These are phyloP conservation scores for Drosophila robusta DNA, from an alignment of 2,888 invertebrate genomes.

Conservation along the genomic window DNA sequence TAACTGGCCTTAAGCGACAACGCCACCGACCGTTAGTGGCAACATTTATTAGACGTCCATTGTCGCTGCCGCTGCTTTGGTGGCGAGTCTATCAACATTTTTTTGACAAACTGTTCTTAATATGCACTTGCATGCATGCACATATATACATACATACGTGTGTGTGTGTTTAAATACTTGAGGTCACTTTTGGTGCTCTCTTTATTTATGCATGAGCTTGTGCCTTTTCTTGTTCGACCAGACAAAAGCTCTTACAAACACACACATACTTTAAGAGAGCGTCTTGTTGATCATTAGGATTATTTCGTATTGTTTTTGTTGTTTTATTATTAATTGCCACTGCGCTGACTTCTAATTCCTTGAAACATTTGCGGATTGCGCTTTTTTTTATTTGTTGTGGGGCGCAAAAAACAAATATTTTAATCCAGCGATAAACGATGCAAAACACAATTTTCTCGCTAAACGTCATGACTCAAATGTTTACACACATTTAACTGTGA, in stretches of 20 bases:
- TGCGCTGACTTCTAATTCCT: slow-evolving; percentile 25
- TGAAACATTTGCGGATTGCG: slow-evolving; percentile 3
- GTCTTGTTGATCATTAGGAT: slow-evolving; percentile 14
- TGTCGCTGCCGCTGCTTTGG: background rate
- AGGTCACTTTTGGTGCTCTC: slow-evolving; percentile 27
- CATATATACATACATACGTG: background rate
- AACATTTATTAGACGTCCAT: slow-evolving; percentile 39
- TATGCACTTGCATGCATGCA: slow-evolving; percentile 9
- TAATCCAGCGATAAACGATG: slow-evolving; percentile 39
- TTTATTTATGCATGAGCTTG: background rate
- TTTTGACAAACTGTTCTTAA: slow-evolving; percentile 7
- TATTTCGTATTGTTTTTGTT: slow-evolving; percentile 3
- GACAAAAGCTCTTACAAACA: slow-evolving; percentile 2
- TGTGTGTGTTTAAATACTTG: slow-evolving; percentile 6
- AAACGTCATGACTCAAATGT: slow-evolving; percentile 57
- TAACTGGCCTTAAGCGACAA: slow-evolving; percentile 58
- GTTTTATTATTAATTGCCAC: slow-evolving; percentile 9
- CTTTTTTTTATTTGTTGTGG: slow-evolving; percentile 4
- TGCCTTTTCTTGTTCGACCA: slow-evolving; percentile 8
- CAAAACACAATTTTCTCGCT: slow-evolving; percentile 42
- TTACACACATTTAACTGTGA: slow-evolving; percentile 41
- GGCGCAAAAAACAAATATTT: slow-evolving; percentile 1
- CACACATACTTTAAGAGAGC: slow-evolving; percentile 9
- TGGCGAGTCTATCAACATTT: slow-evolving; percentile 35
- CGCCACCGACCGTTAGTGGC: slow-evolving; percentile 47